phyloP scores from a whole-genome alignment of 2,888 invertebrate species.

The Tethea ocularis region DNA sequence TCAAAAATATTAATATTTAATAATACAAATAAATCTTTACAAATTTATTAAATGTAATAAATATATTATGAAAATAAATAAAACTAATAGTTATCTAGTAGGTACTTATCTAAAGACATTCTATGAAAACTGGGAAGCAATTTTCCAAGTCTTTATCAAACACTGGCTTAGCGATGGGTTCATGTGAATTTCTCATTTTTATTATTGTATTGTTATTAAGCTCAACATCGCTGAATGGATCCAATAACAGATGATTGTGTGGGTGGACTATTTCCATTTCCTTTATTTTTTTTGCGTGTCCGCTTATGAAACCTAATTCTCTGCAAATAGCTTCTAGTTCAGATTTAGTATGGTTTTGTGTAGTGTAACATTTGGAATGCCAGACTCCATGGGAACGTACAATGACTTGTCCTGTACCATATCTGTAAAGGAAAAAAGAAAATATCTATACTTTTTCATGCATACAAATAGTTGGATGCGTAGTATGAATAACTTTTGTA shows the following conservation, averaged over 20 bases:
- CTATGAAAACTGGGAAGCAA: conserved; percentile 76
- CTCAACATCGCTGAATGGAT: conserved; percentile 62
- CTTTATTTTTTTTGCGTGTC: conserved; percentile 74
- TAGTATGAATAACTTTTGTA: not conserved
- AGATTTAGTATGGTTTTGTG: conserved; percentile 74
- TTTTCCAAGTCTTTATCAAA: conserved; percentile 49
- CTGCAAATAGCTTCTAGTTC: conserved; percentile 85
- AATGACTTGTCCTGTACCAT: conserved; percentile 87
- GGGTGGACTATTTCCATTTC: conserved; percentile 43
- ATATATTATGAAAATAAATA: conserved; percentile 16
- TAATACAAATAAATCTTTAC: conserved; percentile 7
- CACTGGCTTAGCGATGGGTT: conserved; percentile 63
- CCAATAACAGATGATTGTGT: conserved; percentile 57
- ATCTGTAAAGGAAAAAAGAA: conserved; percentile 50
- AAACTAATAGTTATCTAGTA: conserved; percentile 12
- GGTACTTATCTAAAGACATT: conserved; percentile 59
- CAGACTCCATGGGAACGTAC: conserved; percentile 87
- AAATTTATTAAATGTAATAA: conserved; percentile 23
- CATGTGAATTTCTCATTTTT: conserved; percentile 63
- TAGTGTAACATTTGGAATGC: conserved; percentile 88
- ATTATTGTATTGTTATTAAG: conserved; percentile 70
- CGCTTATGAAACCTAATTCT: conserved; percentile 84
- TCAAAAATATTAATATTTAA: not conserved
- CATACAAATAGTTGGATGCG: not conserved
- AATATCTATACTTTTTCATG: not conserved